A percentile compares a stretch with the other conserved stretches of the same genome.
These are phyloP conservation scores for Rhynchomys soricoides DNA, from an alignment of 2,113 vertebrate genomes.

Conservation along the genomic window DNA sequence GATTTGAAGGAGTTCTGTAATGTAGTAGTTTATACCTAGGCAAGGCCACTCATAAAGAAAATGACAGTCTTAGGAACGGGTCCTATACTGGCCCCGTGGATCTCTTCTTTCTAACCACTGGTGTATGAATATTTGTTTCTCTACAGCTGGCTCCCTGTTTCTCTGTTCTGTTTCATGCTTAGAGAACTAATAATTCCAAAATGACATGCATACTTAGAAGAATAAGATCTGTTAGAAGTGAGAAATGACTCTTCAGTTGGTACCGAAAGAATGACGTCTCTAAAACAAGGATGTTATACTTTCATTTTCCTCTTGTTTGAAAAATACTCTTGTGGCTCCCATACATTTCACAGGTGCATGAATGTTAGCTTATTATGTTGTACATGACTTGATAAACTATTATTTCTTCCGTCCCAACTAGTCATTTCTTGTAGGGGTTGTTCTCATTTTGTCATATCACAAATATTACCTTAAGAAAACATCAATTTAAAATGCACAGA, in stretches of 20 bases:
- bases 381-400: neutral
- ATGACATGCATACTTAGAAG: neutral
- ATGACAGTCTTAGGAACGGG: neutral
- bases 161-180: neutral
- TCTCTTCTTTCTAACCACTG: neutral
- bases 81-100: neutral
- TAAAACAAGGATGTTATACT: slow-evolving; percentile 39
- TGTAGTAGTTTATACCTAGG: neutral
- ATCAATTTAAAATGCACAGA: neutral
- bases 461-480: slow-evolving; percentile 40
- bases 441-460: slow-evolving; percentile 15
- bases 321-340: neutral
- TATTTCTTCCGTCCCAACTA: neutral
- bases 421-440: neutral
- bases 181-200: slow-evolving; percentile 49
- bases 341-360: neutral
- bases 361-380: neutral
- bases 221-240: slow-evolving; percentile 38
- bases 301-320: slow-evolving; percentile 3
- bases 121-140: neutral
- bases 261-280: neutral
- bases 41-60: neutral
- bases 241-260: slow-evolving; percentile 36
- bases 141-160: neutral
- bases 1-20: neutral